Conservation (phyloP, 2,113 vertebrate genomes). For the Symphodus melops region DNA sequence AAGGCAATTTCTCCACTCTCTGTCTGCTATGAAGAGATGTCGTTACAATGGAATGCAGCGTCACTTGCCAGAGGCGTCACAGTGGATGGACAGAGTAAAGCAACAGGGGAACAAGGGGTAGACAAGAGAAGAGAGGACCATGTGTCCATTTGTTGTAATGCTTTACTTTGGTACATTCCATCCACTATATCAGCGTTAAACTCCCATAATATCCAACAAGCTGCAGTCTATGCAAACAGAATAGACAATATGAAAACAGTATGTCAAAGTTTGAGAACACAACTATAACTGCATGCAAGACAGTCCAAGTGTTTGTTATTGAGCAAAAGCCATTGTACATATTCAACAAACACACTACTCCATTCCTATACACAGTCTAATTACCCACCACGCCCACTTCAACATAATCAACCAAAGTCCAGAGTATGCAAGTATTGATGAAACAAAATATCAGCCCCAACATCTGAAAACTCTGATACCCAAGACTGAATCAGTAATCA, state of each 20-base stretch:
- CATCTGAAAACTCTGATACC: constrained; percentile 15
- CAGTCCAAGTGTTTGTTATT: constrained; percentile 5
- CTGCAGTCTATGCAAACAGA: not conserved
- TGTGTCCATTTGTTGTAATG: constrained; percentile 29
- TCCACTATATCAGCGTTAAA: not conserved
- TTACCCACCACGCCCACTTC: constrained; percentile 43
- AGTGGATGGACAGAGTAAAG: constrained; percentile 67
- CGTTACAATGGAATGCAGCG: constrained; percentile 77
- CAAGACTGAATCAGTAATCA: constrained; percentile 1
- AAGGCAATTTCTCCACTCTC: constrained; percentile 41
- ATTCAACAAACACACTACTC: constrained; percentile 43
- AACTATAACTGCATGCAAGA: constrained; percentile 7
- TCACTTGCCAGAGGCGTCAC: constrained; percentile 75
- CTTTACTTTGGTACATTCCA: constrained; percentile 31
- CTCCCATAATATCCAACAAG: not conserved
- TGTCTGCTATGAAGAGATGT: constrained; percentile 71
- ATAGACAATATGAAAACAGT: not conserved
- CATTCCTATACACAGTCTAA: constrained; percentile 35
- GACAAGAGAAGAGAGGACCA: constrained; percentile 18
- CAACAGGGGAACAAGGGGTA: constrained; percentile 24
- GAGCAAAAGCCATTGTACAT: constrained; percentile 38
- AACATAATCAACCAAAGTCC: constrained; percentile 39
- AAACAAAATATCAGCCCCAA: constrained; percentile 14
- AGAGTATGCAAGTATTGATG: constrained; percentile 24
- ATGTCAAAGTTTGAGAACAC: constrained; percentile 15